Evolutionary conservation across 2,888 invertebrate genomes (phyloP), one percentile per base, ranked within the genome.

Genomic region (Lottia gigantea): DNA sequence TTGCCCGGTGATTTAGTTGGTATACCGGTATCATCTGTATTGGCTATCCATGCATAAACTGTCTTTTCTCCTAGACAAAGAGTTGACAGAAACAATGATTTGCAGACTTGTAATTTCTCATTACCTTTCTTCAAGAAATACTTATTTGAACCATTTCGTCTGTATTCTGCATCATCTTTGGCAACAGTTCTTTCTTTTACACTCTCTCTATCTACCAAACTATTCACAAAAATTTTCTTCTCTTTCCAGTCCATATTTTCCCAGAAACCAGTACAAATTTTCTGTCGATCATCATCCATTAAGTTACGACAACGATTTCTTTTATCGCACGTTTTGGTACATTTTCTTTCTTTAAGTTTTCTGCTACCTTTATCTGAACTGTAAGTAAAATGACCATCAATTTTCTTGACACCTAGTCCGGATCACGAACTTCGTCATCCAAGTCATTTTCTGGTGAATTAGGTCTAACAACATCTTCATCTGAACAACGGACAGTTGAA

Each of bases 51-150:
- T 31, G 40, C 16, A 23, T 40, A n/a, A 25, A 67, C 67, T 31
- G 26, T 26, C 40, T 61, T 55, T 16, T 67, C 67, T 1, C 40
- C 11, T 7, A 67, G 67, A 7, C 67, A 49, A 8, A 67, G n/a
- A 23, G 11, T 67, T 15, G 40, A 40, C 61, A 61, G 40, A 61
- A 67, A 49, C 55, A 66, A 45, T 23, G 46, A 15, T 66, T 66
- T 66, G 49, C 66, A 66, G 23, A 67, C 61, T 25, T 67, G 67
- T 61, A 40, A n/a, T 40, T n/a, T 49, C 26, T 16, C 26, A 31
- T 26, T 61, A 14, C 31, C 19, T 19, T 19, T 55, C 19, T 19
- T 55, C 23, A 55, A 55, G 14, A 19, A 55, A 19, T 19, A 55
- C 3, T 12, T 55, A 19, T 19, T 2, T 55, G 55, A 55, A n/a